Conservation (phyloP, 2,113 vertebrate genomes). For the Lota lota region DNA sequence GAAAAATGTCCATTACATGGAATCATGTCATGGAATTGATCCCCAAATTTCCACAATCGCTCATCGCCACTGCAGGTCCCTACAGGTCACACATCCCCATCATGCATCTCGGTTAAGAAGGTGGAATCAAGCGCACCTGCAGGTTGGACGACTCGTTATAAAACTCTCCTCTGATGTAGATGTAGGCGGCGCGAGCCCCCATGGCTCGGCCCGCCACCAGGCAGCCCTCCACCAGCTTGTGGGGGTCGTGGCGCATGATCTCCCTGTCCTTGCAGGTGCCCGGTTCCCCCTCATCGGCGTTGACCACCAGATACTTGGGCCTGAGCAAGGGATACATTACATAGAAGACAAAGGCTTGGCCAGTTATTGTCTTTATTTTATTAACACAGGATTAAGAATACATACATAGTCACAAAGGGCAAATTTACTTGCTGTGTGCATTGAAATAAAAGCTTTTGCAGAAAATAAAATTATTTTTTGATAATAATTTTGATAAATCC, state of each 20-base stretch:
- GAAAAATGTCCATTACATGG: not conserved
- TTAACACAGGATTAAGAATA: not conserved
- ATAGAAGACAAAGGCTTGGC: not conserved
- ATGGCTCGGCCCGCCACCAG: slow-evolving; percentile 86
- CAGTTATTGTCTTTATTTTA: not conserved
- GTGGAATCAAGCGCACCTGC: slow-evolving; percentile 62
- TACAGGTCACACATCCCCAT: not conserved
- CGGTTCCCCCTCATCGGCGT: slow-evolving; percentile 94
- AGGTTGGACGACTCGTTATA: slow-evolving; percentile 95
- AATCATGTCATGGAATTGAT: no score
- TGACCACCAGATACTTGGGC: slow-evolving; percentile 97
- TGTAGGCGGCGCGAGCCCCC: slow-evolving; percentile 85
- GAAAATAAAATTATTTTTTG: no score
- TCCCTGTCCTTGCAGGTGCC: slow-evolving; percentile 97
- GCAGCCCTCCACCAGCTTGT: slow-evolving; percentile 95
- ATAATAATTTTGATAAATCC: no score
- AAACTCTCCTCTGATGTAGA: slow-evolving; percentile 91
- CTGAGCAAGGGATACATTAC: slow-evolving; percentile 53
- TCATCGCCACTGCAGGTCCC: not conserved
- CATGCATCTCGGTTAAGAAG: no score
- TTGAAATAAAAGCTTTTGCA: no score
- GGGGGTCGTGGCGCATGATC: slow-evolving; percentile 93
- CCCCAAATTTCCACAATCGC: no score
- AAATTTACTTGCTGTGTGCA: no score
- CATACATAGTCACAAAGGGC: not conserved